Evolutionary conservation across 2,888 invertebrate species (phyloP).

Genomic region (Conus canariensis): DNA sequence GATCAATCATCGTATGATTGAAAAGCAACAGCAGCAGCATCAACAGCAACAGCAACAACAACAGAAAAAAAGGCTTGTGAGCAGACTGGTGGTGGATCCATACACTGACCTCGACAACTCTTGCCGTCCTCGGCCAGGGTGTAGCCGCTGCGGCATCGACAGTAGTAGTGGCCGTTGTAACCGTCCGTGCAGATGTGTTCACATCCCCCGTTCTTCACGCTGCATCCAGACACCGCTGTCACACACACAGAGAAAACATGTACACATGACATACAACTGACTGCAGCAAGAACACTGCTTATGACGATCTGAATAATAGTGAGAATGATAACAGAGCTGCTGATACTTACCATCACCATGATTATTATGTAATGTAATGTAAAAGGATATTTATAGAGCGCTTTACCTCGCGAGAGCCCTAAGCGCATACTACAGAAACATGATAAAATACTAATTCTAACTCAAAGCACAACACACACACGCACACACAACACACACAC

Average conservation of each 20-base stretch:
- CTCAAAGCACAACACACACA: background rate
- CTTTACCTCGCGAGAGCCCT: too few relatives aligned
- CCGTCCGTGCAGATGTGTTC: conserved; percentile 68
- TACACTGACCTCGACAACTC: conserved; percentile 60
- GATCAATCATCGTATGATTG: too few relatives aligned
- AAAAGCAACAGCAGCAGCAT: too few relatives aligned
- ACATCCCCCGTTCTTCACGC: conserved; percentile 70
- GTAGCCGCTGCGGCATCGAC: conserved; percentile 62
- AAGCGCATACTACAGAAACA: too few relatives aligned
- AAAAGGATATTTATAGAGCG: background rate
- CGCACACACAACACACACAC: background rate
- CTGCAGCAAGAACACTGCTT: background rate
- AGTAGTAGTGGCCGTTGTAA: conserved; percentile 62
- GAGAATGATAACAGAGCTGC: background rate
- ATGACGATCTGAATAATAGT: background rate
- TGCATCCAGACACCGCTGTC: conserved; percentile 65
- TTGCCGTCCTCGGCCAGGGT: conserved; percentile 59
- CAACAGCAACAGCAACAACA: too few relatives aligned
- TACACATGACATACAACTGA: background rate
- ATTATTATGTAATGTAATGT: too few relatives aligned
- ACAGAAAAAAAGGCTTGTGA: too few relatives aligned
- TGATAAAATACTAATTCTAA: too few relatives aligned
- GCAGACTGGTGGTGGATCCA: too few relatives aligned
- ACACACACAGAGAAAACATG: background rate
- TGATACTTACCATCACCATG: too few relatives aligned